phyloP scores from a whole-genome alignment of 1,140 invertebrate species.

The Ctenoplectra terminalis region DNA sequence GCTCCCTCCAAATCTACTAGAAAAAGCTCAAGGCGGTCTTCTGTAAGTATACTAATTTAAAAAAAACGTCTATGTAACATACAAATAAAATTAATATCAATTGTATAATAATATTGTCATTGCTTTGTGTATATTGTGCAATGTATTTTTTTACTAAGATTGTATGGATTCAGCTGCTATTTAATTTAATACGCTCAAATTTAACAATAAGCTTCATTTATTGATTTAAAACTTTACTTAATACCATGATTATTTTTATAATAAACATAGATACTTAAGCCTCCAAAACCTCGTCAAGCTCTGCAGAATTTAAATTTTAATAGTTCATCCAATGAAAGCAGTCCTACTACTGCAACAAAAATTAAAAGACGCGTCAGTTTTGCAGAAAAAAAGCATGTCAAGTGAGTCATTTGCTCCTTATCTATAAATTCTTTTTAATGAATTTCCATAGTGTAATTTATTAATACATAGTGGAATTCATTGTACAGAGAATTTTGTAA shows the following conservation, averaged over 20 bases:
- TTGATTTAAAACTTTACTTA: neutral
- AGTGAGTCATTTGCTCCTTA: constrained; percentile 61
- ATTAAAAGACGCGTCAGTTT: constrained; percentile 73
- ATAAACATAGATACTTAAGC: constrained; percentile 68
- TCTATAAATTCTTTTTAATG: neutral
- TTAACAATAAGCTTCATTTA: constrained; percentile 10
- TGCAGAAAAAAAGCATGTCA: constrained; percentile 75
- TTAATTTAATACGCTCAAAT: neutral
- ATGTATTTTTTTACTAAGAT: neutral
- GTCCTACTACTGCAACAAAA: constrained; percentile 49
- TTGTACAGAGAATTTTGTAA: constrained; percentile 74
- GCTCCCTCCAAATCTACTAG: constrained; percentile 31
- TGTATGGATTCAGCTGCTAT: neutral
- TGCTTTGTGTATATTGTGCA: neutral
- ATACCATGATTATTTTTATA: constrained; percentile 14
- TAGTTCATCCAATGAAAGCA: constrained; percentile 58
- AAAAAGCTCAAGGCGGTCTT: constrained; percentile 59
- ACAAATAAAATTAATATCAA: too few relatives aligned
- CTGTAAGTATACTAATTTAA: constrained; percentile 54
- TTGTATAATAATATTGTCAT: neutral
- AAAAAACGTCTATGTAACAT: too few relatives aligned
- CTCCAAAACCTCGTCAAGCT: constrained; percentile 64
- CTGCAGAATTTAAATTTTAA: constrained; percentile 62
- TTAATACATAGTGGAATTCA: constrained; percentile 28
- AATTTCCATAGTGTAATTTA: neutral